Evolutionary conservation across 2,888 invertebrate species (phyloP), one percentile per base, ranked within the genome.

Genomic region (Diploptera punctata): DNA sequence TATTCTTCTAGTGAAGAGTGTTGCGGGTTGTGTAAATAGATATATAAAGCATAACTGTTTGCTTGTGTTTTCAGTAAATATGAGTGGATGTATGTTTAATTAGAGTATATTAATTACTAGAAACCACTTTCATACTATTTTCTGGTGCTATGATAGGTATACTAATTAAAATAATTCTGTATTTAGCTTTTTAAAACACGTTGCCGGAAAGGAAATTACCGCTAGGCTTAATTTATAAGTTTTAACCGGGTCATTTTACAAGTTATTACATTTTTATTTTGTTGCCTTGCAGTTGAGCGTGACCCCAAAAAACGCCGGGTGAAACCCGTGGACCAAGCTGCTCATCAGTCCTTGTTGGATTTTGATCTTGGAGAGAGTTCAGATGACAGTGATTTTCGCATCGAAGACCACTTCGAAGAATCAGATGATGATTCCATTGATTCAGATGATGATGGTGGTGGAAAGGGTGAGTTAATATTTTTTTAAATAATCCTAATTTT

Each of bases 321-420:
- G 43, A 95, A 93, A 82, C 94, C 92, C 74, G 92, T 90, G 73
- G 91, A 88, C 80, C 89, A 90, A 9, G 88, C 90, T 52, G 88
- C 90, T 52, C 91, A 92, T 76, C 82, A 82, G 52, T 90, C 93
- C 7, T 84, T 94, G 71, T 83, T 94, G 67, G 93, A 94, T 81
- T 93, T 94, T 78, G 95, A 95, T 84, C 86, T 94, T 73, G 96
- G 93, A 44, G 95, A 95, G 82, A 96, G 96, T 81, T 95, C 95
- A 0, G 96, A 97, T 81, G 97, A 97, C 83, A 97, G 96, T 74
- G 97, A 97, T 84, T 97, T 97, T 83, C 89, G 96, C 70, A 94
- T 95, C 73, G 94, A 94, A 81, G 94, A 94, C 81, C 93, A 93
- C 79, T 88, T 89, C 71, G 90, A 91, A 76, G 91, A 92, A 78